A percentile compares a stretch with the other conserved stretches of the same genome.
Conservation (phyloP, 2,113 vertebrate species). For the Tychaedon coryphoeus region DNA sequence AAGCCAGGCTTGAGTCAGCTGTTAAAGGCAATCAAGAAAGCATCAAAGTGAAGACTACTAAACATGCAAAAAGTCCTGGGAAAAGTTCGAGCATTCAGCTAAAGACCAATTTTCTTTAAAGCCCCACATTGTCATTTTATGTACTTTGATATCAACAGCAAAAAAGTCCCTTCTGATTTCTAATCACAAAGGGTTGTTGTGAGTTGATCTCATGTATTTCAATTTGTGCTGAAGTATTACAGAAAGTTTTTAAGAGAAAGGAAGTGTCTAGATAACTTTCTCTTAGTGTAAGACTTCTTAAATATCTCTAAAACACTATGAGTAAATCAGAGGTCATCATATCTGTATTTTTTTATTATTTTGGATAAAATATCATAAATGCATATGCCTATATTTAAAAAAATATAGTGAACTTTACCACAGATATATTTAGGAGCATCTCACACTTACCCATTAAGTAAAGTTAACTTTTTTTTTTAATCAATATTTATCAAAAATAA, state of each 20-base stretch:
- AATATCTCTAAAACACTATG: neutral
- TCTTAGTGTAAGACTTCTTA: neutral
- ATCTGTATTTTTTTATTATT: neutral
- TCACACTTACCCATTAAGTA: neutral
- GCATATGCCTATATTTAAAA: neutral
- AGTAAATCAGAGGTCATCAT: neutral
- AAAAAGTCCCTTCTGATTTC: conserved; percentile 30
- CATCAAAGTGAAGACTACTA: conserved; percentile 75
- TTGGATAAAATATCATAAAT: conserved; percentile 11
- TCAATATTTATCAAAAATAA: neutral
- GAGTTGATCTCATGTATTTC: neutral
- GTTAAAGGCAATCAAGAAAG: conserved; percentile 88
- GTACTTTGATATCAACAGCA: conserved; percentile 33
- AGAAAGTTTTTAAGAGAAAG: neutral
- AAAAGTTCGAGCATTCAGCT: conserved; percentile 88
- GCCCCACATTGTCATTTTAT: neutral
- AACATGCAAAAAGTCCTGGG: conserved; percentile 63
- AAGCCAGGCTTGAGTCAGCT: conserved; percentile 88
- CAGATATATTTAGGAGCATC: neutral
- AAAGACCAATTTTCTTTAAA: conserved; percentile 91
- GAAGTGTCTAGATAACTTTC: neutral
- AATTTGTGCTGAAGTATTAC: conserved; percentile 32
- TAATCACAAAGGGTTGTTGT: neutral
- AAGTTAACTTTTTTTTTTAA: neutral
- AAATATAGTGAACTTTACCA: neutral